These are phyloP conservation scores for Pseudomugil tenellus DNA, from an alignment of 2,797 vertebrate genomes.

Conservation along the genomic window DNA sequence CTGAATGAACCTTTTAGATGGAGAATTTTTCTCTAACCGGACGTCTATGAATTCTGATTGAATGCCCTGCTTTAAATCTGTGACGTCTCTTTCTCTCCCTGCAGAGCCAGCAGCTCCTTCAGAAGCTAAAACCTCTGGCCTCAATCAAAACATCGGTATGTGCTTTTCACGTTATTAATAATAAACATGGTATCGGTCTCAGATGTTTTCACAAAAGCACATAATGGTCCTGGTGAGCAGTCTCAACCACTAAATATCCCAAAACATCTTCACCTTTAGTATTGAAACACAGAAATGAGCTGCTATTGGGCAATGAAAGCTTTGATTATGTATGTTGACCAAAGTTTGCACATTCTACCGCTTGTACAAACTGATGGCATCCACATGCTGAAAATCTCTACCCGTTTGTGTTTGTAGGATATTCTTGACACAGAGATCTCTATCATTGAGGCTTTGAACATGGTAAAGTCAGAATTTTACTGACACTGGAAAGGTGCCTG, in stretches of 20 bases:
- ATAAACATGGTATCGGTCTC: background rate
- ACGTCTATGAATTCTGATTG: too few relatives aligned
- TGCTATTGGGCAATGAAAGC: background rate
- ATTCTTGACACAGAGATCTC: constrained; percentile 71
- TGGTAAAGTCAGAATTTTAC: constrained; percentile 59
- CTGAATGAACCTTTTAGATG: too few relatives aligned
- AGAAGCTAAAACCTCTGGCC: constrained; percentile 87
- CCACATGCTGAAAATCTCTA: constrained; percentile 19
- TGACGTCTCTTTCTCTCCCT: constrained; percentile 36
- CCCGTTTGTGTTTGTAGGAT: constrained; percentile 64
- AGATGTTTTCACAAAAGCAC: background rate
- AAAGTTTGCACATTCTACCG: background rate
- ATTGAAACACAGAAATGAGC: too few relatives aligned
- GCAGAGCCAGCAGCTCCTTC: constrained; percentile 91
- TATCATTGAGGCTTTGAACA: constrained; percentile 72
- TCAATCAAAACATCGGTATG: constrained; percentile 92
- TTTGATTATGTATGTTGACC: background rate
- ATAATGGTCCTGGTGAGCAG: background rate
- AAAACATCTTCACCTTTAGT: background rate
- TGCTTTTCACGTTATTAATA: constrained; percentile 27
- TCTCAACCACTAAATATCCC: background rate
- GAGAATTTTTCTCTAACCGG: too few relatives aligned
- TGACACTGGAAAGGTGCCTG: background rate
- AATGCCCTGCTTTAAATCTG: background rate
- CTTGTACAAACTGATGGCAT: background rate